These are phyloP conservation scores for Gallinago undulata DNA, from an alignment of 2,113 vertebrate genomes.

Conservation along the genomic window DNA sequence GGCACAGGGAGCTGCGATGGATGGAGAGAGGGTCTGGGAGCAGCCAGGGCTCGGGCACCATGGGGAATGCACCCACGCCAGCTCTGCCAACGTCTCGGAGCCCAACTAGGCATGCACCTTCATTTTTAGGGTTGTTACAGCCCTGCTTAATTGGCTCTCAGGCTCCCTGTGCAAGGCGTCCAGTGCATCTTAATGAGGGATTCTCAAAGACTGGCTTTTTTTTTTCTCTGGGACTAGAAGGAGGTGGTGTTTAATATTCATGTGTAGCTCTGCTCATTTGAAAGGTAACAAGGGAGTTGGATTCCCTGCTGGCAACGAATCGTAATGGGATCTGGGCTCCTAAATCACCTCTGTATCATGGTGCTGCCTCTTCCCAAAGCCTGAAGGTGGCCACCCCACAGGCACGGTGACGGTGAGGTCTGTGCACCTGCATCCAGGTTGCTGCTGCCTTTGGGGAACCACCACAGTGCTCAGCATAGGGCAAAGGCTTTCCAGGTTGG, in stretches of 20 bases:
- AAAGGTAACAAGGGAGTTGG: constrained; percentile 55
- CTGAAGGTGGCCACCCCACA: neutral
- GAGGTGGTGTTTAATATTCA: constrained; percentile 60
- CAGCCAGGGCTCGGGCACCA: accelerated
- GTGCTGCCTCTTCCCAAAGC: neutral
- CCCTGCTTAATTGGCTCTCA: constrained; percentile 50
- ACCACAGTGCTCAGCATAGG: accelerated
- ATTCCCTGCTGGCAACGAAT: constrained; percentile 37
- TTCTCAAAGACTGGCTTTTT: constrained; percentile 41
- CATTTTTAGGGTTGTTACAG: constrained; percentile 5
- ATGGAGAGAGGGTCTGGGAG: neutral
- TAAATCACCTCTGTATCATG: neutral
- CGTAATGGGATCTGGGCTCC: constrained; percentile 21
- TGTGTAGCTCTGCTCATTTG: constrained; percentile 47
- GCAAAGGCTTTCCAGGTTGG: neutral
- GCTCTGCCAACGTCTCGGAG: neutral
- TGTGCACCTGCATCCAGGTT: neutral
- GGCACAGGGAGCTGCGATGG: neutral
- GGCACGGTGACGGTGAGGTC: accelerated
- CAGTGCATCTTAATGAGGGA: constrained; percentile 61
- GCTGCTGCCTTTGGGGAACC: neutral
- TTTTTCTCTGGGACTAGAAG: constrained; percentile 18
- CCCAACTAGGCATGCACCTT: neutral
- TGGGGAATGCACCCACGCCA: neutral
- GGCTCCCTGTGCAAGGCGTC: constrained; percentile 22